phyloP scores from a whole-genome alignment of 2,888 invertebrate genomes.

The Nomada flava region DNA sequence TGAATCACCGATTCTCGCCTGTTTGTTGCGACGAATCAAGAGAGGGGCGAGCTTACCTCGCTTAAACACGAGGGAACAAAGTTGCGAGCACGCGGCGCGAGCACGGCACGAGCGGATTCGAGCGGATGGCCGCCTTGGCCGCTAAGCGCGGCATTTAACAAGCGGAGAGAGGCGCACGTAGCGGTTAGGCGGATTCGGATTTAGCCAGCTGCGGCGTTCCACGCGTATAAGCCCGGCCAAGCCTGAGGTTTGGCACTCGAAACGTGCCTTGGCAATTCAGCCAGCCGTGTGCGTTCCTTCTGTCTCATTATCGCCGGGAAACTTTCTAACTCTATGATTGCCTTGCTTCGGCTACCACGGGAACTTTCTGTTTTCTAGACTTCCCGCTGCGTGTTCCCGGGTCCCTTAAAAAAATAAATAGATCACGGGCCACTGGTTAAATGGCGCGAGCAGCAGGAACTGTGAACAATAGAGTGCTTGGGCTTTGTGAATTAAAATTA shows the following conservation, averaged over 20 bases:
- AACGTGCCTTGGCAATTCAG: constrained; percentile 55
- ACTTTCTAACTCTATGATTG: constrained; percentile 1
- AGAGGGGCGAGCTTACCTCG: constrained; percentile 8
- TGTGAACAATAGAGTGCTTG: no score
- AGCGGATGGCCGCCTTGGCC: constrained; percentile 28
- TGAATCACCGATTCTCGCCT: constrained; percentile 32
- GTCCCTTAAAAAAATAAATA: no score
- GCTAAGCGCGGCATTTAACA: constrained; percentile 48
- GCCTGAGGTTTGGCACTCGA: constrained; percentile 66
- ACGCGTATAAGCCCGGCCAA: constrained; percentile 59
- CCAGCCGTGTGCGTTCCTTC: constrained; percentile 52
- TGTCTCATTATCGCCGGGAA: constrained; percentile 38
- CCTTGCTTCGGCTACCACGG: background rate
- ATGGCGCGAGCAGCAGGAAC: background rate
- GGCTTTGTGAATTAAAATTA: no score
- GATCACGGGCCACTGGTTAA: background rate
- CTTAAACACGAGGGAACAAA: constrained; percentile 11
- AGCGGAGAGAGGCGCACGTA: constrained; percentile 19
- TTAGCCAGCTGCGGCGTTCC: constrained; percentile 68
- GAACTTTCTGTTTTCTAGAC: background rate
- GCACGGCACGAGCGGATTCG: constrained; percentile 17
- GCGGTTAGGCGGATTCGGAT: constrained; percentile 63
- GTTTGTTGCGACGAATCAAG: background rate
- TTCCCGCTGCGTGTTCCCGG: no score
- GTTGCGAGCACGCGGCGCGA: constrained; percentile 6